Percentiles rank a stretch among this genome's conserved stretches.
phyloP scores from a whole-genome alignment of 2,113 vertebrate genomes.

The Uria aalge region DNA sequence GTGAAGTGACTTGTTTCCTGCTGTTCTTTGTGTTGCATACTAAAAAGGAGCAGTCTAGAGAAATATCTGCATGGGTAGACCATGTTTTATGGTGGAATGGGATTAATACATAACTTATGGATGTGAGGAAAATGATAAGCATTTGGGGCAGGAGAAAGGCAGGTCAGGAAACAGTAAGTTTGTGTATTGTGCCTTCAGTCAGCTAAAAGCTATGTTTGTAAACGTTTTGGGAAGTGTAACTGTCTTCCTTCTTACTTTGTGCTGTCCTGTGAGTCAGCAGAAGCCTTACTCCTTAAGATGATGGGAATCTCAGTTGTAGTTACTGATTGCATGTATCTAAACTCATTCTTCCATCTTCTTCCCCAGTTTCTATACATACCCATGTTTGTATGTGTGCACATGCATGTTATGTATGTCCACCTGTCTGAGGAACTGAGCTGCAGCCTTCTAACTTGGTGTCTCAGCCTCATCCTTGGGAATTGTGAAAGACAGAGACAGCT shows the following conservation, averaged over 20 bases:
- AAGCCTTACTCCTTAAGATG: accelerated
- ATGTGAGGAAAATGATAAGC: background rate
- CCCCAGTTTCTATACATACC: accelerated
- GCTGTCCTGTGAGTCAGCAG: background rate
- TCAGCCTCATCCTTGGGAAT: background rate
- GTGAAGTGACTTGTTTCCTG: background rate
- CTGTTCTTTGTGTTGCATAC: background rate
- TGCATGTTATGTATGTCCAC: background rate
- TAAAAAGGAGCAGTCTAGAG: background rate
- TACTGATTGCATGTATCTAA: background rate
- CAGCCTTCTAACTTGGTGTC: background rate
- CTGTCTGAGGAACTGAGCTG: background rate
- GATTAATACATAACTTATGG: background rate
- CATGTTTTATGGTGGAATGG: background rate
- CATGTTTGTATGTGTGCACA: background rate
- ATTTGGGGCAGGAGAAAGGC: background rate
- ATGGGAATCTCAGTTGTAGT: background rate
- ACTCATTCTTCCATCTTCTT: background rate
- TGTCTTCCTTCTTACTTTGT: background rate
- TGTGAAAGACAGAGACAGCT: background rate
- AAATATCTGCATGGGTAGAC: background rate
- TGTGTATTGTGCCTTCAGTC: background rate
- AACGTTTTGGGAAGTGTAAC: background rate
- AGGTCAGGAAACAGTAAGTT: background rate
- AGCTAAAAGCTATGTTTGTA: background rate